Evolutionary conservation across 2,888 invertebrate species (phyloP), one percentile per base, ranked within the genome.

Genomic region (Tricholauxania praeusta): DNA sequence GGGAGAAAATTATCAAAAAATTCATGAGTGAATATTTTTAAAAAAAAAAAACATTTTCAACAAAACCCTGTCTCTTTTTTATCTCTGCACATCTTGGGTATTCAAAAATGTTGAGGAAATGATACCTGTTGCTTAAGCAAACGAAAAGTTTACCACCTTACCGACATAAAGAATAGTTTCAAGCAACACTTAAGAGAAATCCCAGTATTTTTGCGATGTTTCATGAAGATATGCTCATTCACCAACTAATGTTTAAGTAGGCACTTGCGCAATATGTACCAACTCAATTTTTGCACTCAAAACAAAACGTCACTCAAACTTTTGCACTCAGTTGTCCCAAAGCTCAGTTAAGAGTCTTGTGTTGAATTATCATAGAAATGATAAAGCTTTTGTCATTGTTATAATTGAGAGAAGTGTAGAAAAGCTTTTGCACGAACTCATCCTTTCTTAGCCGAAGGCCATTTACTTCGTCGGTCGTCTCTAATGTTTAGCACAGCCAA

Each of bases 361-460:
- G 19, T 8, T 14, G 67, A 67, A 53, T 48, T 14, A 17, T 15
- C 19, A 17, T 47, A 67, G 15, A 5, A n/a, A 28, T 52, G 17
- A 15, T 5, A 28, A 64, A 64, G 64, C 64, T 49, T 47, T 64
- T 28, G 15, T 28, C 19, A n/a, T 28, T 28, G 64, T 10, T 8
- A 39, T 2, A 39, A 39, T 39, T 39, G 22, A 19, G n/a, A 15
- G n/a, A 48, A 12, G 57, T 19, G 14, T 57, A 17, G 32, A 63
- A 48, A 48, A 63, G 63, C 64, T 64, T 39, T 49, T 14, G 32
- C 51, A 14, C 15, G 57, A 15, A 39, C 53, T 17, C 60, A 62
- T 63, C 48, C 71, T 64, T 64, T 47, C 32, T 22, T 71, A 28
- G 71, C 65, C 65, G 65, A 71, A 59, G 65, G 71, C 71, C 32